Evolutionary conservation across 2,113 vertebrate species (phyloP).

Genomic region (Amphilophus citrinellus): DNA sequence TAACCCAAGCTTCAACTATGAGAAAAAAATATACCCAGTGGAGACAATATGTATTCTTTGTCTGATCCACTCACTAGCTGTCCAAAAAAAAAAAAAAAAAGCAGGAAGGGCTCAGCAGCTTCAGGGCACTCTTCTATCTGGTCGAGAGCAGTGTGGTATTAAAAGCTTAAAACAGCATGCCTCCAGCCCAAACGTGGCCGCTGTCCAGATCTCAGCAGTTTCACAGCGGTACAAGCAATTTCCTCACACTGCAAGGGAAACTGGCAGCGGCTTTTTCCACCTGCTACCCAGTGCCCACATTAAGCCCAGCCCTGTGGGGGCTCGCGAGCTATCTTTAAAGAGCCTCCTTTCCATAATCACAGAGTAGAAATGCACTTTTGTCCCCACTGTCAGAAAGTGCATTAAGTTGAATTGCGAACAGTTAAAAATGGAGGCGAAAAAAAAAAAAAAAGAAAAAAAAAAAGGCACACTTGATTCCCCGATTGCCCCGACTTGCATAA

Average conservation of each 20-base stretch:
- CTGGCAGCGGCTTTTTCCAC: constrained; percentile 79
- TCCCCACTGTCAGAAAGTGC: constrained; percentile 37
- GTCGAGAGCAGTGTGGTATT: constrained; percentile 72
- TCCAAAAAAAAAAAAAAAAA: constrained; percentile 29
- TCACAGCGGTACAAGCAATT: constrained; percentile 75
- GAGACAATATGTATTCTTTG: constrained; percentile 28
- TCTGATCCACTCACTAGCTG: constrained; percentile 33
- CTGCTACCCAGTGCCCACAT: constrained; percentile 76
- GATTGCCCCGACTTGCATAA: constrained; percentile 62
- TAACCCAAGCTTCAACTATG: background rate
- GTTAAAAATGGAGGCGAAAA: constrained; percentile 34
- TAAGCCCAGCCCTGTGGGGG: constrained; percentile 57
- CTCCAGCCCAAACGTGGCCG: constrained; percentile 76
- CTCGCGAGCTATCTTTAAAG: constrained; percentile 34
- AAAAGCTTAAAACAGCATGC: constrained; percentile 75
- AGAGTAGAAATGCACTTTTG: constrained; percentile 47
- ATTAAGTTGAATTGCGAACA: constrained; percentile 41
- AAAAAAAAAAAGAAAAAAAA: constrained; percentile 41
- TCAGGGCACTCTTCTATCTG: constrained; percentile 69
- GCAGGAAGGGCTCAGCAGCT: constrained; percentile 46
- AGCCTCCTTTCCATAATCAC: constrained; percentile 48
- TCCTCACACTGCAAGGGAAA: constrained; percentile 72
- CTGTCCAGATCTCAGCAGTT: constrained; percentile 69
- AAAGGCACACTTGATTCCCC: constrained; percentile 46
- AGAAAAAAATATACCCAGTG: background rate